These are phyloP conservation scores for Holacanthella duospinosa DNA, from an alignment of 2,888 invertebrate genomes.

Conservation along the genomic window DNA sequence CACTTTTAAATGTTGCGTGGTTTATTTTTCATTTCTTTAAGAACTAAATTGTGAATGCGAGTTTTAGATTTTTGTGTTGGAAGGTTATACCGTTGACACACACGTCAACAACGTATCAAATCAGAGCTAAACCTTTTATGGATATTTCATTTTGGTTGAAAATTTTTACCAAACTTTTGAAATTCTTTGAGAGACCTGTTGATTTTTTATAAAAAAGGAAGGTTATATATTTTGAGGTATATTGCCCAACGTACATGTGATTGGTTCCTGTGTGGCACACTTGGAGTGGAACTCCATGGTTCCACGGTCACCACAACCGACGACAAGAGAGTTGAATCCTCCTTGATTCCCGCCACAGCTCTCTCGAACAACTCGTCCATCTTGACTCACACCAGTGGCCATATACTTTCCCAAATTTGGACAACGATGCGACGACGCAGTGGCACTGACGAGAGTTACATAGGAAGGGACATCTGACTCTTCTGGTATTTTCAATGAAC, in stretches of 20 bases:
- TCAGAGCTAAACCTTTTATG: too few species aligned
- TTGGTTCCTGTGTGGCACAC: conserved; percentile 42
- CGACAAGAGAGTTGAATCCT: conserved; percentile 20
- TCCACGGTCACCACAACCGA: conserved; percentile 47
- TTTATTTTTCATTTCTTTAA: too few species aligned
- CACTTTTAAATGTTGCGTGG: too few species aligned
- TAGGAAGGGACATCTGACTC: not conserved
- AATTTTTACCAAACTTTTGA: not conserved
- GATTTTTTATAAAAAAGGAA: not conserved
- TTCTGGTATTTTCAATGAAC: not conserved
- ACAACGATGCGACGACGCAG: conserved; percentile 27
- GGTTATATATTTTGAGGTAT: not conserved
- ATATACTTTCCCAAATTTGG: conserved; percentile 36
- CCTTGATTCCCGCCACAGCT: conserved; percentile 38
- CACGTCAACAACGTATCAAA: too few species aligned
- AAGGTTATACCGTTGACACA: too few species aligned
- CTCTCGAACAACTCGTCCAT: conserved; percentile 26
- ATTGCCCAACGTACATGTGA: too few species aligned
- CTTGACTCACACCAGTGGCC: conserved; percentile 26
- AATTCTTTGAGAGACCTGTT: too few species aligned
- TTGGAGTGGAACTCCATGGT: conserved; percentile 53
- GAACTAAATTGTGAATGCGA: too few species aligned
- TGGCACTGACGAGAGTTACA: conserved; percentile 33
- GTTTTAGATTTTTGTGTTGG: too few species aligned
- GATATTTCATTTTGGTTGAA: not conserved